phyloP scores from a whole-genome alignment of 2,888 invertebrate genomes.

The Poecilus cupreus region DNA sequence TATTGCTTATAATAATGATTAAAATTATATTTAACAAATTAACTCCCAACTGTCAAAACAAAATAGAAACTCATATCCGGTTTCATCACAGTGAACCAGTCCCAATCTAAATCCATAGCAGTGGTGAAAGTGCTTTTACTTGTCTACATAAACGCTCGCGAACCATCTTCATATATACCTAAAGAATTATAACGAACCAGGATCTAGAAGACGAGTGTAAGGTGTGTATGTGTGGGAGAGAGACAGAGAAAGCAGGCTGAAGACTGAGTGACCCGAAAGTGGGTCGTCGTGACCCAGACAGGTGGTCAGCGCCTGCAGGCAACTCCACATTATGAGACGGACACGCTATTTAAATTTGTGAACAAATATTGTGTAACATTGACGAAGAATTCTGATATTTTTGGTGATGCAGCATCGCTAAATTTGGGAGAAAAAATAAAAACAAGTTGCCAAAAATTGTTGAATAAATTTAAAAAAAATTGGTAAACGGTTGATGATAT shows the following conservation, averaged over 20 bases:
- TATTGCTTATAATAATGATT: no score
- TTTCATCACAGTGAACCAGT: background rate
- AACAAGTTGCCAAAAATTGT: no score
- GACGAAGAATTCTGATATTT: no score
- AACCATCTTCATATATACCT: background rate
- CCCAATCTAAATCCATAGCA: background rate
- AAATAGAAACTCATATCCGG: background rate
- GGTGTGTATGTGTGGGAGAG: background rate
- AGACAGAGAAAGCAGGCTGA: background rate
- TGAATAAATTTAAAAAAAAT: no score
- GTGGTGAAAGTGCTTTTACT: background rate
- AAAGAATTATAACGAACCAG: background rate
- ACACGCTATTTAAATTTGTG: no score
- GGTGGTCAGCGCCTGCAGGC: background rate
- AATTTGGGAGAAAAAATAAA: no score
- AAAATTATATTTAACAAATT: background rate
- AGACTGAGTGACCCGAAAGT: background rate
- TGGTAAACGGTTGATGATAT: no score
- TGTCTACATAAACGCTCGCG: background rate
- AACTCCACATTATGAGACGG: no score
- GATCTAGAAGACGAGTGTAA: background rate
- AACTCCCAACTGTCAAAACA: no score
- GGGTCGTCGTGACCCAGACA: constrained; percentile 17
- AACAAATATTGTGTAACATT: no score
- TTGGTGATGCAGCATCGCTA: no score